Conservation (phyloP, 2,888 invertebrate genomes). For the Dugesia japonica region DNA sequence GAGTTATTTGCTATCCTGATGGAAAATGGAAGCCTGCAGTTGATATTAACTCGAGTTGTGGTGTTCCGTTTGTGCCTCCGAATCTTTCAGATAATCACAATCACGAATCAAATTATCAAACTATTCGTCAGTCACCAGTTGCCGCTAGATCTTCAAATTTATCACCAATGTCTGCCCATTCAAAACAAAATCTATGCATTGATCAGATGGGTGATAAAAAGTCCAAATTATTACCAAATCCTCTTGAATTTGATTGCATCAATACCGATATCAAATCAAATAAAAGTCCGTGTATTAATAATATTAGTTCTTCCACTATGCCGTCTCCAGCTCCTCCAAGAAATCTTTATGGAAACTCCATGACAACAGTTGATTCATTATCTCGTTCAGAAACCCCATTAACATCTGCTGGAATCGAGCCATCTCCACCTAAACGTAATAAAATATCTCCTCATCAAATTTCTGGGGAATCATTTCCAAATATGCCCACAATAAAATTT, state of each 20-base stretch:
- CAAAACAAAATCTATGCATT: background rate
- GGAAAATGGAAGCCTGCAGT: constrained; percentile 8
- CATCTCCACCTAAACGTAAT: background rate
- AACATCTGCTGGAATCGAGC: background rate
- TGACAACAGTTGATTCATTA: background rate
- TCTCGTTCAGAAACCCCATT: background rate
- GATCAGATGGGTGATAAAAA: background rate
- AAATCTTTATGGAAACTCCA: background rate
- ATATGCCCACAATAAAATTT: background rate
- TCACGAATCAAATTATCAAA: background rate
- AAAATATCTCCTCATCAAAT: background rate
- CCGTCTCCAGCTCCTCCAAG: background rate
- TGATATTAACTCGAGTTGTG: background rate
- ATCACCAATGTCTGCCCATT: background rate
- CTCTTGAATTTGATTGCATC: background rate
- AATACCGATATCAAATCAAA: background rate
- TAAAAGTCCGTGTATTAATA: background rate
- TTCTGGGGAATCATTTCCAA: background rate
- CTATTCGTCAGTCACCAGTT: background rate
- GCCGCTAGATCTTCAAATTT: background rate
- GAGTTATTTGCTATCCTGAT: constrained; percentile 7
- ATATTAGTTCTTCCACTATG: background rate
- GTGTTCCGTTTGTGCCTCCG: background rate
- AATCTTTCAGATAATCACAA: background rate
- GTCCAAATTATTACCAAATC: background rate